Percentiles rank a stretch among this genome's conserved stretches.
phyloP scores from a whole-genome alignment of 2,797 vertebrate species.

The Cheirogaleus major region DNA sequence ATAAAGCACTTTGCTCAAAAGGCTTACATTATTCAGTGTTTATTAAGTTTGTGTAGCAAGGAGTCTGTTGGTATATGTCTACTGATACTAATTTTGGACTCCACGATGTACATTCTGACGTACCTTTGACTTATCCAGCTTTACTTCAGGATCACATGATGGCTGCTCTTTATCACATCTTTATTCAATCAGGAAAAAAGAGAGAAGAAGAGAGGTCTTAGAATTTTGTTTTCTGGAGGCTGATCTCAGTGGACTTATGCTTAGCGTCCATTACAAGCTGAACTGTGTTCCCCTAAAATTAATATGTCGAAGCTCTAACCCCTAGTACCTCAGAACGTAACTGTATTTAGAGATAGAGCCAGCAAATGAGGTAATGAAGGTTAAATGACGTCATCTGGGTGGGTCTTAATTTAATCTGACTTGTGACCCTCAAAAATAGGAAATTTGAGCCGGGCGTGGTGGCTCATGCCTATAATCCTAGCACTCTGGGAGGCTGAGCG shows the following conservation, averaged over 20 bases:
- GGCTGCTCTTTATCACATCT: neutral
- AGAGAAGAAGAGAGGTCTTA: neutral
- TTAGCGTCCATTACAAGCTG: neutral
- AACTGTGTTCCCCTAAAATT: neutral
- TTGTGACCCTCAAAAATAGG: neutral
- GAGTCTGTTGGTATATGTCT: neutral
- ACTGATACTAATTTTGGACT: neutral
- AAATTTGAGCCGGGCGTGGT: no score
- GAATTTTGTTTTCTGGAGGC: neutral
- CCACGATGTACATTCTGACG: neutral
- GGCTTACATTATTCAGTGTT: neutral
- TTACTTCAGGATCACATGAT: neutral
- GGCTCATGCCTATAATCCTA: no score
- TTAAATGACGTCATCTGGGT: neutral
- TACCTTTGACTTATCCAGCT: neutral
- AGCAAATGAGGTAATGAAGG: neutral
- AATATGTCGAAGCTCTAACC: neutral
- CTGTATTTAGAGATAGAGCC: neutral
- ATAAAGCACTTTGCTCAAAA: neutral
- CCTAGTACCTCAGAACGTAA: neutral
- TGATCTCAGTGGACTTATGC: neutral
- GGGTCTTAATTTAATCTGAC: neutral
- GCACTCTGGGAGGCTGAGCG: no score
- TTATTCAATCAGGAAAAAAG: neutral
- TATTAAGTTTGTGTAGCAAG: neutral